phyloP scores from a whole-genome alignment of 2,113 vertebrate genomes.

The cattle (Bos taurus) region ARS-UCD2.0 NC_037344.1:52139001-52139500 shows the following conservation, averaged over 20 bases:
- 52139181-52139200: background rate
- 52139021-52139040: background rate
- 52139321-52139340: background rate
- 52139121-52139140: background rate
- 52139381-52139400: background rate
- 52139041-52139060: fast-evolving
- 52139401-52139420: background rate
- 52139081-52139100: background rate
- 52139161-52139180: background rate
- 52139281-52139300: too few species aligned
- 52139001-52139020: fast-evolving
- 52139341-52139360: background rate
- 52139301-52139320: background rate
- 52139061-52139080: fast-evolving
- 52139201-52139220: too few species aligned
- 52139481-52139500: background rate
- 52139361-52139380: background rate
- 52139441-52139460: background rate
- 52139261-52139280: background rate
- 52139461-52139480: background rate
- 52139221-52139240: background rate
- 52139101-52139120: background rate
- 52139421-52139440: background rate
- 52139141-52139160: background rate
- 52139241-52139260: background rate